Evolutionary conservation across 2,113 vertebrate genomes (phyloP).

Genomic region (Fukomys damarensis): DNA sequence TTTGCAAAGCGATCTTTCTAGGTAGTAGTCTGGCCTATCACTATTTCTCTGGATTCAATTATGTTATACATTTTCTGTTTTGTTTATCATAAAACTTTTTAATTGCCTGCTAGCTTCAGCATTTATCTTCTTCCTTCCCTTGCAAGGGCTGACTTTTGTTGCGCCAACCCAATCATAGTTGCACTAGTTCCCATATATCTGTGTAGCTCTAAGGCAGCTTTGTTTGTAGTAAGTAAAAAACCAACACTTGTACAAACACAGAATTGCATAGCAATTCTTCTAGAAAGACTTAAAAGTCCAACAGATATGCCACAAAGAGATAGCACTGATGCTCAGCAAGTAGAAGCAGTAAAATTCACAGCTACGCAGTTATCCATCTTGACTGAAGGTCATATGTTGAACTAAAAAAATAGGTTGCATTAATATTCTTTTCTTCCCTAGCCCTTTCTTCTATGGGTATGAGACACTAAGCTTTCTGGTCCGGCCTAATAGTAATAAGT

Average conservation of each 20-base stretch:
- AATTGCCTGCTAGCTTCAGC: not conserved
- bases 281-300: not conserved
- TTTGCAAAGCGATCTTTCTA: not conserved
- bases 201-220: not conserved
- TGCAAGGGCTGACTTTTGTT: not conserved
- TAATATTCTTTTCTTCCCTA: not conserved
- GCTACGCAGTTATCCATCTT: not conserved
- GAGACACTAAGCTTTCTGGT: not conserved
- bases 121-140: not conserved
- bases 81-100: not conserved
- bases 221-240: not conserved
- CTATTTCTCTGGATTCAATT: not conserved
- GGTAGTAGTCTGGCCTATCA: not conserved
- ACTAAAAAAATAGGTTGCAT: not conserved
- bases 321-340: not conserved
- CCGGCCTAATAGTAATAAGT: not conserved
- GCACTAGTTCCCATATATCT: not conserved
- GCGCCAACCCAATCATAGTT: not conserved
- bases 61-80: not conserved
- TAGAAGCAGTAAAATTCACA: not conserved
- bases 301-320: not conserved
- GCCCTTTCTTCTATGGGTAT: not conserved
- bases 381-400: not conserved
- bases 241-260: not conserved
- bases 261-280: not conserved